Percentiles rank a stretch among this genome's conserved stretches.
Conservation (phyloP, 2,888 invertebrate species). For the Drosophila pseudotalamancana region DNA sequence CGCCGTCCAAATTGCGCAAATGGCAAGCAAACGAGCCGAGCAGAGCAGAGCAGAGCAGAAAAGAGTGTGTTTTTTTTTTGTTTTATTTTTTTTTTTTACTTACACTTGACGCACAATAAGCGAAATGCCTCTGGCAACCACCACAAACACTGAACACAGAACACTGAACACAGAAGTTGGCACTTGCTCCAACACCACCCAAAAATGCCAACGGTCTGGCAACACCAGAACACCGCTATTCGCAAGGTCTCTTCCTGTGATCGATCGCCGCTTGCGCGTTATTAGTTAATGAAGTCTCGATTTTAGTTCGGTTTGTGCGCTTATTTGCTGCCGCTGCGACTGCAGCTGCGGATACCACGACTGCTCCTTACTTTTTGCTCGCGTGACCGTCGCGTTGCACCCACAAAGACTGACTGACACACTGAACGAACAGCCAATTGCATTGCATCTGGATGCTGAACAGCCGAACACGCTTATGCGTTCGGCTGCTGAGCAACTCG, state of each 20-base stretch:
- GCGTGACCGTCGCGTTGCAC: constrained; percentile 67
- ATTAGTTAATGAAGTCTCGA: constrained; percentile 56
- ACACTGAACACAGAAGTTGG: constrained; percentile 26
- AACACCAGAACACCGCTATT: constrained; percentile 10
- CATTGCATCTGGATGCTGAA: constrained; percentile 62
- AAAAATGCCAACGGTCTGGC: constrained; percentile 17
- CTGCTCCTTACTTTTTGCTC: constrained; percentile 24
- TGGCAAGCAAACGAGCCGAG: constrained; percentile 62
- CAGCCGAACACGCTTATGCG: constrained; percentile 18
- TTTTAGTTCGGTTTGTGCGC: constrained; percentile 10
- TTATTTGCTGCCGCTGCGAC: constrained; percentile 2
- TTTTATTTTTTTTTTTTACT: constrained; percentile 48
- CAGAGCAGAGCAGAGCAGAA: constrained; percentile 43
- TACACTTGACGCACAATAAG: constrained; percentile 59
- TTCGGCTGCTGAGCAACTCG: constrained; percentile 9
- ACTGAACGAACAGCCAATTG: constrained; percentile 59
- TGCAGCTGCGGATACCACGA: constrained; percentile 4
- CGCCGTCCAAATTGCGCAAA: constrained; percentile 74
- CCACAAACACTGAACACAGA: not conserved
- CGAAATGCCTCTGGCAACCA: constrained; percentile 45
- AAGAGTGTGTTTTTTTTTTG: constrained; percentile 11
- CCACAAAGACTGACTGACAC: constrained; percentile 74
- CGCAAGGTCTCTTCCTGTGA: constrained; percentile 27
- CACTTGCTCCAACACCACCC: constrained; percentile 23
- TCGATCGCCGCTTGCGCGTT: constrained; percentile 47